phyloP scores from a whole-genome alignment of 2,888 invertebrate genomes.

The Synanthedon formicaeformis region DNA sequence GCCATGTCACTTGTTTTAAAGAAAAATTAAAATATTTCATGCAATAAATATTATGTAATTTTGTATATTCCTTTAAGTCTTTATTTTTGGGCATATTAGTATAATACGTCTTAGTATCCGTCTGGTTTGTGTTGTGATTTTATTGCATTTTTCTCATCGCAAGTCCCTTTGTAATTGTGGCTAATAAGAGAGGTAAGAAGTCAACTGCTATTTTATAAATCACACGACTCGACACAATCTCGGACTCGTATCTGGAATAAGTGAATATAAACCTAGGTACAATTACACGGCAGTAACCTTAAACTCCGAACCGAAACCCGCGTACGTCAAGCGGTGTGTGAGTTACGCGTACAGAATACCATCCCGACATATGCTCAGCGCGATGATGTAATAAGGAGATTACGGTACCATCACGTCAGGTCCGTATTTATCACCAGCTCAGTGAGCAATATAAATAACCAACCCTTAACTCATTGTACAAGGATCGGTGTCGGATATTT shows the following conservation, averaged over 20 bases:
- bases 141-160: no score
- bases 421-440: slow-evolving; percentile 42
- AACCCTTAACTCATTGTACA: slow-evolving; percentile 26
- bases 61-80: no score
- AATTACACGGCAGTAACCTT: not conserved
- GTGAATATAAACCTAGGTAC: not conserved
- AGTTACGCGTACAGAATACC: slow-evolving; percentile 1
- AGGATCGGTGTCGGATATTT: not conserved
- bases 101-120: no score
- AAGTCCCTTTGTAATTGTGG: not conserved
- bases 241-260: not conserved
- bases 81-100: no score
- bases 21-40: no score
- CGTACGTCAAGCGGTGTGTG: not conserved
- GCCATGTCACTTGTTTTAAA: no score
- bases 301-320: not conserved
- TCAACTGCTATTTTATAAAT: not conserved
- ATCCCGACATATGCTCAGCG: slow-evolving; percentile 9
- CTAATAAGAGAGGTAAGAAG: not conserved
- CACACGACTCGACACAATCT: not conserved
- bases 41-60: no score
- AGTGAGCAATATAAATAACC: slow-evolving; percentile 33
- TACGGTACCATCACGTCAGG: slow-evolving; percentile 29
- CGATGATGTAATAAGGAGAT: slow-evolving; percentile 41
- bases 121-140: no score